Percentiles rank a stretch among this genome's conserved stretches.
These are phyloP conservation scores for Lycaon pictus DNA, from an alignment of 2,113 vertebrate genomes.

Conservation along the genomic window DNA sequence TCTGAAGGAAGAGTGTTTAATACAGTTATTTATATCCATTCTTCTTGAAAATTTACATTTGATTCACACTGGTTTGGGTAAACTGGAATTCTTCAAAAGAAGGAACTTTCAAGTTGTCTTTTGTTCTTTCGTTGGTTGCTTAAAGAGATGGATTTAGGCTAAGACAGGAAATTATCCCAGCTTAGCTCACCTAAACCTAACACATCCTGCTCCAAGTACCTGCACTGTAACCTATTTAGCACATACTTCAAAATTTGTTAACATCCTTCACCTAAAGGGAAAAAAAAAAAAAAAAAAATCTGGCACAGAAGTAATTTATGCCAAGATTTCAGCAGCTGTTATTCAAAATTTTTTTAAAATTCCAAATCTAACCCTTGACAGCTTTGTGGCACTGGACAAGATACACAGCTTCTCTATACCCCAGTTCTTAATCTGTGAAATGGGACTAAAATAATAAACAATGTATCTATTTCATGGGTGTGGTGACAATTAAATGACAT, in stretches of 20 bases:
- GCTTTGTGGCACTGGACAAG: background rate
- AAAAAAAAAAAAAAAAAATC: background rate
- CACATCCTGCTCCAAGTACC: background rate
- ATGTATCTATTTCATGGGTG: background rate
- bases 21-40: background rate
- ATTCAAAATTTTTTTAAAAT: slow-evolving; percentile 7
- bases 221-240: background rate
- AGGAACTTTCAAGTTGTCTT: background rate
- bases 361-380: background rate
- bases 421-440: slow-evolving; percentile 20
- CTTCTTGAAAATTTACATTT: background rate
- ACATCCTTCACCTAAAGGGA: background rate
- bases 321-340: background rate
- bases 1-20: slow-evolving; percentile 7
- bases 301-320: background rate
- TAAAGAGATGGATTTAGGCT: background rate
- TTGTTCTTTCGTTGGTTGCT: background rate
- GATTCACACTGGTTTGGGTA: background rate
- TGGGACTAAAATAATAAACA: slow-evolving; percentile 8
- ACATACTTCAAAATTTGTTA: background rate
- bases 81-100: background rate
- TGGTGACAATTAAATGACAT: background rate
- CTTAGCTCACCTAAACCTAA: background rate
- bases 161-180: background rate
- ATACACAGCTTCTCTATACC: background rate